Conservation (phyloP, 1,140 invertebrate species). For the Batillaria attramentaria region DNA sequence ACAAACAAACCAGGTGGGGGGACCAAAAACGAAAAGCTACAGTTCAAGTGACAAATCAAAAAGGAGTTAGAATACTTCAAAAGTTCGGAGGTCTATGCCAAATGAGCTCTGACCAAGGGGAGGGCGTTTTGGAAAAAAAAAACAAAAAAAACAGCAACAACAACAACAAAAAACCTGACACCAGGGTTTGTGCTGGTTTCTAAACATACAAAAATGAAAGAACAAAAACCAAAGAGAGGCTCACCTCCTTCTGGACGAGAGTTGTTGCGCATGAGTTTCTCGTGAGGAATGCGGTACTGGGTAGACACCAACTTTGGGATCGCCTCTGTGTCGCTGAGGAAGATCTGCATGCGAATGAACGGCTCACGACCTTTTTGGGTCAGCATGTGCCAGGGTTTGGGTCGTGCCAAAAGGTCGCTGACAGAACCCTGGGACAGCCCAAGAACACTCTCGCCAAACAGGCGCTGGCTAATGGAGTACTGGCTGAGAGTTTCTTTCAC, state of each 20-base stretch:
- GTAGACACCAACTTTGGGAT: conserved; percentile 96
- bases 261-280: conserved; percentile 77
- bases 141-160: too few species aligned
- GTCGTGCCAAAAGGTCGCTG: conserved; percentile 97
- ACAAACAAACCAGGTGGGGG: too few species aligned
- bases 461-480: conserved; percentile 97
- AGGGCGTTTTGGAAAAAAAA: too few species aligned
- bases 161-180: too few species aligned
- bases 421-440: conserved; percentile 92
- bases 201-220: background rate
- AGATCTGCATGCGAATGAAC: conserved; percentile 98
- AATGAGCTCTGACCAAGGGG: background rate
- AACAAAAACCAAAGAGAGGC: conserved; percentile 28
- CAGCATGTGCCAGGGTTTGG: conserved; percentile 99
- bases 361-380: conserved; percentile 98
- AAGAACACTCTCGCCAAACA: conserved; percentile 98
- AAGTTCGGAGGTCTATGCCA: background rate
- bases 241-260: conserved; percentile 40
- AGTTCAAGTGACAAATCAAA: too few species aligned
- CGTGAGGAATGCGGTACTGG: conserved; percentile 97
- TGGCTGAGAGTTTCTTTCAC: conserved; percentile 98
- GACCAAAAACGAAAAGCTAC: too few species aligned
- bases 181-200: background rate
- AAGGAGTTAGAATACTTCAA: background rate
- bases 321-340: conserved; percentile 96